phyloP scores from a whole-genome alignment of 2,797 vertebrate species.

The Oceanodroma leucorhoa region DNA sequence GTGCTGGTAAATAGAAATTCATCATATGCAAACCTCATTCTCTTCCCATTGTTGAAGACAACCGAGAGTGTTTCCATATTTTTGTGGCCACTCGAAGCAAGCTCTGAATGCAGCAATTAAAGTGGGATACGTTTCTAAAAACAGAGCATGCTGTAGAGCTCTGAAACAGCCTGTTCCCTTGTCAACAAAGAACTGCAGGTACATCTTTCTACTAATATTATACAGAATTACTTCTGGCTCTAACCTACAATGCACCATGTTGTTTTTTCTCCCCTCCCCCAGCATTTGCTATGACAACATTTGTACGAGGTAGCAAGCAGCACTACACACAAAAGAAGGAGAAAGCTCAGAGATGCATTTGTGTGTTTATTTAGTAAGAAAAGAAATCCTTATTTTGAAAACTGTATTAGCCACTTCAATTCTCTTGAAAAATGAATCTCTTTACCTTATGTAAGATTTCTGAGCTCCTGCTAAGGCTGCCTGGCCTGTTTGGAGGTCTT shows the following conservation, averaged over 20 bases:
- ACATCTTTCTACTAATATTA: neutral
- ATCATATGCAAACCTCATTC: neutral
- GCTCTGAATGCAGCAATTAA: neutral
- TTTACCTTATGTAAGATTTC: constrained; percentile 15
- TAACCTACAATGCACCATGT: neutral
- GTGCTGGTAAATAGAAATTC: neutral
- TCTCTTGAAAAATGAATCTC: neutral
- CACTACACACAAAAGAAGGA: neutral
- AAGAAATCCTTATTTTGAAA: neutral
- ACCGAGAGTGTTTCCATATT: neutral
- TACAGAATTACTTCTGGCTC: neutral
- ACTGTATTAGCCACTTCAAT: neutral
- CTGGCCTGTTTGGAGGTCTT: neutral
- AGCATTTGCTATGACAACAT: neutral
- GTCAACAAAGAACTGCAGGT: neutral
- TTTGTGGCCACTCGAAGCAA: neutral
- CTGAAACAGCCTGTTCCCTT: neutral
- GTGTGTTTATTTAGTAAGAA: neutral
- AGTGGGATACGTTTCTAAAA: neutral
- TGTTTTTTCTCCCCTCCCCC: neutral
- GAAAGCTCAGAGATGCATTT: neutral
- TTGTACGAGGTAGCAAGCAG: neutral
- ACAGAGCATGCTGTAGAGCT: neutral
- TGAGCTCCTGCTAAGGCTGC: neutral
- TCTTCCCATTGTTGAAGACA: neutral